Evolutionary conservation across 2,797 vertebrate genomes (phyloP), one percentile per base, ranked within the genome.

Genomic region (Halcyon chelicuti): DNA sequence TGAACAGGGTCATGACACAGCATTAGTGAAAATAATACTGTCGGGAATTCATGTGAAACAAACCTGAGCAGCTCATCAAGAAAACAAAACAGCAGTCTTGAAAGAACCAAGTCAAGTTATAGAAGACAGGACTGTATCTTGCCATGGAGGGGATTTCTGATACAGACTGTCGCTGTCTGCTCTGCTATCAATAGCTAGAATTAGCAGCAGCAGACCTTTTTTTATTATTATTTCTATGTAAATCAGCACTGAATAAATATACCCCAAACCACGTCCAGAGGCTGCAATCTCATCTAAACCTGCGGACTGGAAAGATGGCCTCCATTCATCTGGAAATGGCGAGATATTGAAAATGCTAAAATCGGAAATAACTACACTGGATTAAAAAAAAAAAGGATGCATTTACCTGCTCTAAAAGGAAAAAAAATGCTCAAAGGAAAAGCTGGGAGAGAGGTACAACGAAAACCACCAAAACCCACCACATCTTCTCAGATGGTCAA

Each of bases 271-370:
- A 76, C 66, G 60, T 76, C 88, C 81, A 62, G 61, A 25, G 86
- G 54, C 91, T 90, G 76, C 85, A 86, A 82, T 90, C 79, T 71
- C 40, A 95, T 90, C 92, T 78, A 62, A 91, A 81, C 22, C 37
- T 22, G 28, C 6, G 80, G 81, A 91, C 37, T 71, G 82, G 79
- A 90, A 94, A 94, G 89, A 81, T 70, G 68, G 54, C 33, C 91
- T 92, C 85, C 93, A 65, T 89, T 94, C 95, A 90, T 66, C 90
- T 96, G 93, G 90, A 97, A 97, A 95, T 67, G 65, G 83, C 26
- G 44, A 42, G 60, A 62, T 79, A 93, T 17, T 92, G 85, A 58
- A 95, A 90, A 65, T 44, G 55, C 72, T 93, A 58, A 93, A 82
- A 44, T 57, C 78, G 86, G 86, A 93, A 88, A 88, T 86, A 95